Percentiles rank a stretch among this genome's conserved stretches.
Conservation (phyloP, 2,797 vertebrate genomes). For the Cuniculus paca region DNA sequence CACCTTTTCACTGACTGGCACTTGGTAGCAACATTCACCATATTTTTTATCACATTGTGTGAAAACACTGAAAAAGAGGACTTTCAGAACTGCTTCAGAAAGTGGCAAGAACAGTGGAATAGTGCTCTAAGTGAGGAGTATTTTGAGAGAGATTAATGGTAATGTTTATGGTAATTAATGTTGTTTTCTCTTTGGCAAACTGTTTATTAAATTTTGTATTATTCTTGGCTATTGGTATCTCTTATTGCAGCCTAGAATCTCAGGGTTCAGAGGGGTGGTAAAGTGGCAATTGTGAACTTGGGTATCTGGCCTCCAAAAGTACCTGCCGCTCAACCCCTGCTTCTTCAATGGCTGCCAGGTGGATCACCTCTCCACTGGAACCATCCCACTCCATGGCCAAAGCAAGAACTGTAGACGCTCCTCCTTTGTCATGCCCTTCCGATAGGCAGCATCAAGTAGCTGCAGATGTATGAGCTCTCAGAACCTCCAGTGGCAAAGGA, state of each 20-base stretch:
- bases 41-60: background rate
- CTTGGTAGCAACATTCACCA: background rate
- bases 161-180: background rate
- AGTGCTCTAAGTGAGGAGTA: background rate
- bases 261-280: constrained; percentile 71
- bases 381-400: constrained; percentile 95
- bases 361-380: constrained; percentile 93
- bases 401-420: constrained; percentile 93
- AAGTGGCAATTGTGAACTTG: constrained; percentile 86
- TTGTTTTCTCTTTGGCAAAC: constrained; percentile 41
- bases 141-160: background rate
- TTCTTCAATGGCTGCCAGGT: constrained; percentile 92
- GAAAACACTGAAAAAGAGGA: background rate
- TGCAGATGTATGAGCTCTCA: constrained; percentile 94
- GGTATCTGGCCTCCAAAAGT: constrained; percentile 91
- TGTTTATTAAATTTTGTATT: constrained; percentile 74
- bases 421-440: constrained; percentile 91
- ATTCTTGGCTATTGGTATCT: background rate
- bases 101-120: background rate
- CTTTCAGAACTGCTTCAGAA: background rate
- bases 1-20: background rate
- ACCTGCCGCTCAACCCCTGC: constrained; percentile 91
- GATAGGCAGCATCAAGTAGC: constrained; percentile 95
- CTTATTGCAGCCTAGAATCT: background rate
- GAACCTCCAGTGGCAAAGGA: constrained; percentile 94